A percentile compares a stretch with the other conserved stretches of the same genome.
Conservation (phyloP, 2,797 vertebrate genomes). For the Myotis myotis region DNA sequence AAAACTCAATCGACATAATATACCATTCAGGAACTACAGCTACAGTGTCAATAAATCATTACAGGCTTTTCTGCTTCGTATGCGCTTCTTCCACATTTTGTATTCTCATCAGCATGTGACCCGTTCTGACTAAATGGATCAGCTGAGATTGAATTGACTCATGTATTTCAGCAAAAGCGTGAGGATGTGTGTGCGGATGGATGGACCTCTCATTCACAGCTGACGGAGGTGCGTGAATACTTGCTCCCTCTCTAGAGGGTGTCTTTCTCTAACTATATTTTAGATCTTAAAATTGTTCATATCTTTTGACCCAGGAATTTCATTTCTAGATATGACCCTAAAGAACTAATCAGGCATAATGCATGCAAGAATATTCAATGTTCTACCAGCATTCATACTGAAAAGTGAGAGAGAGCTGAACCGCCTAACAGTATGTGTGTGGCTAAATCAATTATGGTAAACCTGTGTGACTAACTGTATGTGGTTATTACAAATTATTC, state of each 20-base stretch:
- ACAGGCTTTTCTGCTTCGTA: neutral
- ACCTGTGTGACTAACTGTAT: neutral
- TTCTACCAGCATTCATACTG: neutral
- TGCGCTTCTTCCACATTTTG: neutral
- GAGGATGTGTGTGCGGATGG: no score
- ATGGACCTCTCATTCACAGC: neutral
- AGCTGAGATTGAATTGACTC: neutral
- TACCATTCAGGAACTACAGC: rapidly evolving
- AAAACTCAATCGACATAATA: neutral
- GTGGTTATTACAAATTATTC: neutral
- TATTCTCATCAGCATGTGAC: neutral
- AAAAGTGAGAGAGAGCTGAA: neutral
- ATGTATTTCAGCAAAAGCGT: neutral
- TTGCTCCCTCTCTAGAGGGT: neutral
- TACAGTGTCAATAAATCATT: neutral
- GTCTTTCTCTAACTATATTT: neutral
- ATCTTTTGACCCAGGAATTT: neutral
- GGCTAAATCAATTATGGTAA: neutral
- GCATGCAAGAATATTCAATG: neutral
- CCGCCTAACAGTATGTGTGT: neutral
- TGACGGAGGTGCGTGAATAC: no score
- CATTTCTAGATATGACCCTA: neutral
- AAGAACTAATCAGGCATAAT: neutral
- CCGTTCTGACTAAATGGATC: neutral
- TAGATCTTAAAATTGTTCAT: neutral